Base-by-base conservation (phyloP, 2,113 vertebrate species). In the Lontra canadensis region DNA sequence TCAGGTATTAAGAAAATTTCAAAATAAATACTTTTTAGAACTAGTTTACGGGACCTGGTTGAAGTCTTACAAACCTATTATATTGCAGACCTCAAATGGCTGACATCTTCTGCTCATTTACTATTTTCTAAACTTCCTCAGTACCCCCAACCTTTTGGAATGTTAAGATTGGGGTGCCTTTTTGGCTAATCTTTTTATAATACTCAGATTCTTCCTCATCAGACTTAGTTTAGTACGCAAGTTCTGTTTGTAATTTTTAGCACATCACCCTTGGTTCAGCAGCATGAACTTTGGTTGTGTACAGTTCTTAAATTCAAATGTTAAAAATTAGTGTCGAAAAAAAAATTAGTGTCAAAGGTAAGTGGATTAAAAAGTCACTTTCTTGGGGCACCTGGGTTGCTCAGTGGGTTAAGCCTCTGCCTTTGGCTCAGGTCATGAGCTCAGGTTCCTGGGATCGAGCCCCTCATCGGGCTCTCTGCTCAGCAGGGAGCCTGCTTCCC, bases 311-410 rank as follows among this genome's bases (percentile, higher is more conserved):
- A 84, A 92, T 74, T 76, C 29, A 65, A 57, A 69, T 36, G 81
- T 81, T 31, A 31, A 65, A 65, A 31, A 31, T 44, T 11, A 59
- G 4, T 73, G 12, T 90, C 9, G 13, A 76, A 34, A 52, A 52
- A 63, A 65, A 65, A 31, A 31, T 11, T 11, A 59, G 4, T 73
- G 12, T 90, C 7, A 7, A 81, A 34, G 18, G 7, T 52, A 76
- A 73, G 3, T 88, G n/a, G 29, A 89, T 89, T 85, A 91, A 73
- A 91, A 61, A 93, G 13, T 92, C 6, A 86, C 81, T 92, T 95
- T 36, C 49, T 55, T 55, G 52, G 52, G 17, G 52, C 17, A 55
- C 17, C 52, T 55, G 52, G 6, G 52, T 18, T 17, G 52, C 52
- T 55, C 52, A 55, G 52, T 55, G 52, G 52, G 52, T 55, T 55